Evolutionary conservation across 2,888 invertebrate genomes (phyloP).

Genomic region (Drosophila melanosoma): DNA sequence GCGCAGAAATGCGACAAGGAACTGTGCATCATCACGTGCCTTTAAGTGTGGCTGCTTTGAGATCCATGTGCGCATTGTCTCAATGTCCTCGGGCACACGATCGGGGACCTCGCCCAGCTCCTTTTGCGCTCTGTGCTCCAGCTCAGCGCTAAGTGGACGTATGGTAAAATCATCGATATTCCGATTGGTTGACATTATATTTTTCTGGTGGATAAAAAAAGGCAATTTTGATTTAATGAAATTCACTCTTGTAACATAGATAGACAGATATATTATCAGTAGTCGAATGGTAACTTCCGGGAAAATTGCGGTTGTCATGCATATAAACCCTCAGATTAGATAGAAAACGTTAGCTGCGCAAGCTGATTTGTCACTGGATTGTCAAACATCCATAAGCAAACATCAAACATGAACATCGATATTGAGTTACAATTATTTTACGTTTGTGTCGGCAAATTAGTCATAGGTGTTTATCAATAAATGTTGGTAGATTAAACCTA

Average conservation of each 20-base stretch:
- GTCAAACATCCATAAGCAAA: constrained; percentile 24
- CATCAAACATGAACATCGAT: constrained; percentile 22
- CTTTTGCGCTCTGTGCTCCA: constrained; percentile 84
- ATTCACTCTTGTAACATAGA: constrained; percentile 17
- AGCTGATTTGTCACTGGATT: constrained; percentile 41
- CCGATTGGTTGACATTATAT: constrained; percentile 53
- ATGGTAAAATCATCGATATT: constrained; percentile 49
- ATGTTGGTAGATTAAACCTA: neutral
- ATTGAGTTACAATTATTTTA: constrained; percentile 3
- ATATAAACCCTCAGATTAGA: constrained; percentile 34
- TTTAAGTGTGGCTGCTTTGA: constrained; percentile 86
- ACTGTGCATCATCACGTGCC: constrained; percentile 85
- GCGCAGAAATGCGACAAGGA: constrained; percentile 86
- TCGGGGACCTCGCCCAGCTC: constrained; percentile 86
- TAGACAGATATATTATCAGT: neutral
- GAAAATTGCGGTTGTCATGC: constrained; percentile 19
- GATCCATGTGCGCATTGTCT: constrained; percentile 86
- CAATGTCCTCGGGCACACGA: constrained; percentile 82
- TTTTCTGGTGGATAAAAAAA: constrained; percentile 19
- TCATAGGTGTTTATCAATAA: constrained; percentile 17
- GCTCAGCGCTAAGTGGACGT: constrained; percentile 77
- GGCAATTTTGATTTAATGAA: constrained; percentile 65
- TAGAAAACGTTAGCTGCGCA: constrained; percentile 25
- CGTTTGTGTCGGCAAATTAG: neutral
- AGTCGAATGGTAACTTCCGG: constrained; percentile 49